A percentile compares a stretch with the other conserved stretches of the same genome.
Conservation (phyloP, 2,888 invertebrate species). For the Caenorhabditis becei region DNA sequence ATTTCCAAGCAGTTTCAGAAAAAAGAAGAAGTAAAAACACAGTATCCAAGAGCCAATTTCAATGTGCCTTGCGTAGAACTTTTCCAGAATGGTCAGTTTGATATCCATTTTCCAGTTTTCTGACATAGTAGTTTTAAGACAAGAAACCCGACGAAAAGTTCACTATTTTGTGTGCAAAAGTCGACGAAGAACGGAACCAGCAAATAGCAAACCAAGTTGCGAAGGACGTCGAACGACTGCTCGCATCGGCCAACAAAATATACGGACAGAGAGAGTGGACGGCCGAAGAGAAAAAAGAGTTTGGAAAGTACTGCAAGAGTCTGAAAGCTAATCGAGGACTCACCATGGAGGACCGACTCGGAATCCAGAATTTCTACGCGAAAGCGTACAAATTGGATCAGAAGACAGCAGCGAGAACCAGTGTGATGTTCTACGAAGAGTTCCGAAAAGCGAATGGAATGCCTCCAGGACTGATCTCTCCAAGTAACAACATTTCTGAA, state of each 20-base stretch:
- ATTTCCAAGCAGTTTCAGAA: not conserved
- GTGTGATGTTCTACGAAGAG: not conserved
- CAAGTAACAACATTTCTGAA: not conserved
- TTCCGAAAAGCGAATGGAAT: not conserved
- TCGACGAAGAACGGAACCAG: conserved; percentile 28
- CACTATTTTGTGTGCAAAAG: conserved; percentile 4
- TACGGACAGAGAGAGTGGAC: conserved; percentile 48
- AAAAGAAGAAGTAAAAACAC: not conserved
- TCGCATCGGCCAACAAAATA: conserved; percentile 18
- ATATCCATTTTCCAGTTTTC: not conserved
- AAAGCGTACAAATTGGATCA: conserved; percentile 29
- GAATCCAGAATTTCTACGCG: conserved; percentile 39
- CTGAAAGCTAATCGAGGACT: conserved; percentile 24
- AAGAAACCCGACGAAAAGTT: not conserved
- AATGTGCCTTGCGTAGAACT: conserved; percentile 11
- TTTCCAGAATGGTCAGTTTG: not conserved
- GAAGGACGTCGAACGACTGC: conserved; percentile 53
- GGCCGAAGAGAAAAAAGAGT: conserved; percentile 30
- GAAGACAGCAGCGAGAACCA: not conserved
- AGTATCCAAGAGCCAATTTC: conserved; percentile 18
- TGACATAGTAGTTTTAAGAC: not conserved
- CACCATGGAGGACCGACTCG: conserved; percentile 21
- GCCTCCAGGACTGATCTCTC: not conserved
- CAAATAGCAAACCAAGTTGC: conserved; percentile 6
- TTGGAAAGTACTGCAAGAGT: conserved; percentile 33